Base-by-base conservation (phyloP, 2,113 vertebrate genomes). In the Dipodomys merriami region DNA sequence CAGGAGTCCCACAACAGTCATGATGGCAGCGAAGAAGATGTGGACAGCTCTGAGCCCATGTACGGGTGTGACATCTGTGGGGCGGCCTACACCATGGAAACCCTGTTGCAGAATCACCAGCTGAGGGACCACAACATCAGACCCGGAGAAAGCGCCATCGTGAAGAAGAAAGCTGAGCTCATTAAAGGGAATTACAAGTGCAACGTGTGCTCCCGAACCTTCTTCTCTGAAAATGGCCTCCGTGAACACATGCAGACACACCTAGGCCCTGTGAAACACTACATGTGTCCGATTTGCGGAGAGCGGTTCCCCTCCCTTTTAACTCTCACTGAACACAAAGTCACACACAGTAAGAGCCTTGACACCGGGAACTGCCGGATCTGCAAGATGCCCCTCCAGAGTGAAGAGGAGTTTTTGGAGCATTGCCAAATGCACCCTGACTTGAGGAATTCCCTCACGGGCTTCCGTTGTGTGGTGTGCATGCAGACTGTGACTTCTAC, bases 401-500 rank as follows among this genome's bases (percentile, higher is more conserved):
- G 99, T 0, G 99, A 99, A 96, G 99, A 99, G 96, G 99, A 99
- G 95, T 99, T 99, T 97, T 98, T 99, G 95, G 99, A 99, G 98
- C 99, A 99, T 94, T 99, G 99, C 98, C 99, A 99, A 97, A 99
- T 99, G 99, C 99, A 99, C 97, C 99, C 99, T 44, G 99, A 99
- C 97, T 97, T 99, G 96, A 98, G 99, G 97, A 99, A 99, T 97
- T 99, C 99, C 72, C 98, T 99, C 91, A 99, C 99, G 0, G 99
- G 99, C 88, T 99, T 99, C 96, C 99, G 99, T 95, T 99, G 99
- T 30, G 99, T 99, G 89, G 99, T 99, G 60, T 99, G 99, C 98
- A 99, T 99, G 99, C 99, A 99, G 98, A 99, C 99, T 0, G 99
- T 99, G 97, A 99, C 99, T 78, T 99, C 99, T 91, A 99, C 99